Base-by-base conservation (phyloP, 2,888 invertebrate species). In the Coleophora flavipennella region DNA sequence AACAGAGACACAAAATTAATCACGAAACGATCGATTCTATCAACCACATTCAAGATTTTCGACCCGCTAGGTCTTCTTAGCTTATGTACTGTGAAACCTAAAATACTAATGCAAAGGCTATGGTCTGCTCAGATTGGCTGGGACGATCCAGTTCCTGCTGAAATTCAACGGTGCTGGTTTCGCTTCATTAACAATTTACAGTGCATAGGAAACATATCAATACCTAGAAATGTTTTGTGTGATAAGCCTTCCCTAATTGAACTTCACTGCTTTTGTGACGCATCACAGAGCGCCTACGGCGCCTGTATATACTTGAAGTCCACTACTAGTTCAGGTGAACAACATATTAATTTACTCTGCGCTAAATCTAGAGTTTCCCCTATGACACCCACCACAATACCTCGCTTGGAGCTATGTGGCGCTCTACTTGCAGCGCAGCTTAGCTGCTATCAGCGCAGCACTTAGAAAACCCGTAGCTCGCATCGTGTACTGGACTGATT, bases 11-110 rank as follows among this genome's bases (percentile, higher is more conserved):
- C 25, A 3, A 13, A 13, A 1, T 13, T 32, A 7, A 12, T 46
- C 8, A 48, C 48, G 1, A 49, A 52, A 31, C 13, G 50, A n/a
- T 27, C 28, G 1, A 48, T 47, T 10, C 2, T 47, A 9, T 47
- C 47, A 3, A n/a, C 28, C 2, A 31, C 40, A 1, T 45, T 41
- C n/a, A 43, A 41, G 29, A 45, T 47, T 2, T 47, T 47, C 33
- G 45, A 46, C 25, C 46, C n/a, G n/a, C 44, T 44, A 6, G 48
- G 42, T 1, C 35, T 44, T 8, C 39, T 48, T 20, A 35, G 38
- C 20, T 27, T 34, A 20, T 45, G 43, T 26, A 48, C 43, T 35
- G 43, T 48, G 10, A 37, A 33, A 26, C 41, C 43, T 10, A 48
- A 48, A 43, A 43, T 45, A 2, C 7, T 47, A 8, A 10, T 47